Conservation (phyloP, 2,797 vertebrate genomes). For the Anguilla megastoma region DNA sequence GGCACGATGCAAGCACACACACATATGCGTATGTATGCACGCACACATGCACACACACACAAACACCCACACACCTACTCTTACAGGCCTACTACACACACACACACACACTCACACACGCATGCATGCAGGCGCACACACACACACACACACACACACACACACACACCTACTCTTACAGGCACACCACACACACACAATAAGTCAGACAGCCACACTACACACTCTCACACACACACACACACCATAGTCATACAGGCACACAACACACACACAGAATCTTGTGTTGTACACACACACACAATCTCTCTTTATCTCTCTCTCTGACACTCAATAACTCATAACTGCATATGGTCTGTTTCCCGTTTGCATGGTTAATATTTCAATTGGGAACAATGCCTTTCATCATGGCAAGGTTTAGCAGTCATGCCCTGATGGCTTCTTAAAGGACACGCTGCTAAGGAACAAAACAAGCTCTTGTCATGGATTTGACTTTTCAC, state of each 20-base stretch:
- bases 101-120: background rate
- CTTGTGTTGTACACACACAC: too few relatives aligned
- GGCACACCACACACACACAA: slow-evolving; percentile 10
- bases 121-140: slow-evolving; percentile 6
- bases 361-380: slow-evolving; percentile 7
- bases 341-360: slow-evolving; percentile 35
- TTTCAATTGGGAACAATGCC: slow-evolving; percentile 9
- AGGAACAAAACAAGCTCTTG: background rate
- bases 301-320: background rate
- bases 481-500: slow-evolving; percentile 4
- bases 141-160: too few relatives aligned
- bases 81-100: background rate
- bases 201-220: slow-evolving; percentile 23
- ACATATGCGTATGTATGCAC: background rate
- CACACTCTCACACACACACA: background rate
- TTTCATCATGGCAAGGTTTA: background rate
- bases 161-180: background rate
- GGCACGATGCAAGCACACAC: background rate
- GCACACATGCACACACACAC: slow-evolving; percentile 20
- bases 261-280: too few relatives aligned
- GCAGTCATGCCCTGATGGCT: slow-evolving; percentile 2
- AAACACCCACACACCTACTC: slow-evolving; percentile 19
- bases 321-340: slow-evolving; percentile 25
- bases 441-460: slow-evolving; percentile 2
- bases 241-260: slow-evolving; percentile 20